These are phyloP conservation scores for Apamea crenata DNA, from an alignment of 2,888 invertebrate species.

Conservation along the genomic window DNA sequence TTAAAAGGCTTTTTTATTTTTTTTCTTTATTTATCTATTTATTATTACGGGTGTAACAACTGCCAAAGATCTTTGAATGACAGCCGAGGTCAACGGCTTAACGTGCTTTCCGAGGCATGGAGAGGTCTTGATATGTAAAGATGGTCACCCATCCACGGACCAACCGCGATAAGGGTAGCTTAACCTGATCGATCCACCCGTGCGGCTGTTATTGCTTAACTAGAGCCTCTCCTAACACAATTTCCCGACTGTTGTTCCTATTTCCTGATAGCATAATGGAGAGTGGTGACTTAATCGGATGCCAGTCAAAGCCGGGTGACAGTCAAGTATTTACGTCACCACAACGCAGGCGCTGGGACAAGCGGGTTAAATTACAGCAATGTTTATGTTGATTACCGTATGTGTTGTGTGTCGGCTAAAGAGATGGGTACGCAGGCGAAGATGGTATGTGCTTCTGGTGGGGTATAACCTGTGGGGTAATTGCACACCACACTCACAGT, in stretches of 20 bases:
- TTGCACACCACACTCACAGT: background rate
- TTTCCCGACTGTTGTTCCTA: conserved; percentile 5
- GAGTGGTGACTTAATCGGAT: conserved; percentile 50
- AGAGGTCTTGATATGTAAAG: background rate
- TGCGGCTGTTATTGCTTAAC: background rate
- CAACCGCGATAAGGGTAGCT: background rate
- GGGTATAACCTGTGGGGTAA: background rate
- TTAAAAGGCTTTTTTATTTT: no score
- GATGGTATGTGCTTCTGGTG: no score
- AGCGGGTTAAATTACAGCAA: conserved; percentile 38
- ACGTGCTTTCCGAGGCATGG: background rate
- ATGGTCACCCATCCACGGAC: background rate
- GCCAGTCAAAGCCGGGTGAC: conserved; percentile 38
- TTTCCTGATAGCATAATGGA: conserved; percentile 19
- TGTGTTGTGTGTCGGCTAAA: conserved; percentile 6
- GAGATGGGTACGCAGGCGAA: background rate
- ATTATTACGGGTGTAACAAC: no score
- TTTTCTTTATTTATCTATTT: no score
- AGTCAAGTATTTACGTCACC: conserved; percentile 45
- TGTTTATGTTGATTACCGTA: conserved; percentile 20
- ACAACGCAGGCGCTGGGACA: conserved; percentile 38
- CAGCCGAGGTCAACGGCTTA: background rate
- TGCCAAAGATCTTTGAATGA: background rate
- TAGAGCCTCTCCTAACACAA: background rate
- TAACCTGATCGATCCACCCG: background rate